Base-by-base conservation (phyloP, 2,888 invertebrate genomes). In the Orthosia gracilis region DNA sequence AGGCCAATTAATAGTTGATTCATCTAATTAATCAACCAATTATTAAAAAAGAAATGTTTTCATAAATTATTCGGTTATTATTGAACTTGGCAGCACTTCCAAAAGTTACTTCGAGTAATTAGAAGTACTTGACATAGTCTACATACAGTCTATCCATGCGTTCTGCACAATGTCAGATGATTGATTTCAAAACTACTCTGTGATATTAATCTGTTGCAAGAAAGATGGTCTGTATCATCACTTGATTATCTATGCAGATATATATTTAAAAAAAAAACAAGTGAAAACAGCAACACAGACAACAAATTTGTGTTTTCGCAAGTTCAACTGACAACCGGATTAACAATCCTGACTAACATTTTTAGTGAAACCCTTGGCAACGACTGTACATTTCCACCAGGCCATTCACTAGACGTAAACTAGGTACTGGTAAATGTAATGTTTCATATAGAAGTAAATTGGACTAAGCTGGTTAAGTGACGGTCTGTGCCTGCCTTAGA, bases 51-150 rank as follows among this genome's bases (percentile, higher is more conserved):
- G 15, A 71, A 78, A 17, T 70, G n/a, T 52, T 31, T 64, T 57
- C 31, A 23, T 47, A 18, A 9, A 23, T 45, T 49, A 62, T 52
- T 18, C 52, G 4, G 49, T 76, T 73, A 69, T 66, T 66, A 69
- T 69, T 83, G 70, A 85, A 81, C 73, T 85, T 81, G 83, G 69
- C 74, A 78, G 26, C 58, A 76, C 26, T 69, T 73, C 31, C 54
- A 79, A 76, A 69, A 71, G 67, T 75, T 76, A 58, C 62, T 69
- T 61, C 71, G 74, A 74, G 69, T 57, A 61, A 62, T 66, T 68
- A 55, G 59, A 78, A 88, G 89, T 82, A 91, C 93, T 94, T 94
- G 93, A 94, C 93, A 94, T 79, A 91, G 88, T 88, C 92, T 86
- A 80, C 81, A 85, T 84, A 84, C 89, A 79, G 73, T 71, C 58